Conservation (phyloP, 2,888 invertebrate genomes). For the Deilephila elpenor region DNA sequence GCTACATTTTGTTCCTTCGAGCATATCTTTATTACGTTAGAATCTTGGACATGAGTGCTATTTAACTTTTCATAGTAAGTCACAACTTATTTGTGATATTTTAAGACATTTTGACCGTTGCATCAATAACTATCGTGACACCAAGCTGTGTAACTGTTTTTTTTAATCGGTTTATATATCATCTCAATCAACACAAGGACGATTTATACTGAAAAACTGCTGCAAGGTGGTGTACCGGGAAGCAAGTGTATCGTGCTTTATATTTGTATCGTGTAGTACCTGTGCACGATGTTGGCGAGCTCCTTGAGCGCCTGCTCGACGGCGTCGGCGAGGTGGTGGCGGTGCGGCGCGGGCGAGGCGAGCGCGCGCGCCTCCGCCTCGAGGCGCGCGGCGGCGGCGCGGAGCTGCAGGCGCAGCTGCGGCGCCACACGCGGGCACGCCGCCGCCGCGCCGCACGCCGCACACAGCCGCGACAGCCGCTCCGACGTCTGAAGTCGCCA, state of each 20-base stretch:
- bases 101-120: too few relatives aligned
- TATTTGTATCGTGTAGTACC: conserved; percentile 67
- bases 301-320: conserved; percentile 82
- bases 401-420: conserved; percentile 79
- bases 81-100: too few relatives aligned
- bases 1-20: too few relatives aligned
- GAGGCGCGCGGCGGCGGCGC: conserved; percentile 60
- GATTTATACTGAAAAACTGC: too few relatives aligned
- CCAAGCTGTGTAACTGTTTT: too few relatives aligned
- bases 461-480: conserved; percentile 90
- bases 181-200: too few relatives aligned
- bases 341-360: conserved; percentile 73
- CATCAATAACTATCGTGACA: too few relatives aligned
- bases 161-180: too few relatives aligned
- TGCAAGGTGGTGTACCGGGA: conserved; percentile 47
- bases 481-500: conserved; percentile 79
- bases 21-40: too few relatives aligned
- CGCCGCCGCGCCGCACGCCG: conserved; percentile 91
- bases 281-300: conserved; percentile 90
- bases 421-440: conserved; percentile 90
- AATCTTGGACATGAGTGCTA: too few relatives aligned
- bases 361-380: conserved; percentile 73
- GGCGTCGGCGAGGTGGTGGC: conserved; percentile 88
- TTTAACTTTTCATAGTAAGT: too few relatives aligned
- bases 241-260: conserved; percentile 35